phyloP scores from a whole-genome alignment of 2,888 invertebrate genomes.

The Callosobruchus maculatus region DNA sequence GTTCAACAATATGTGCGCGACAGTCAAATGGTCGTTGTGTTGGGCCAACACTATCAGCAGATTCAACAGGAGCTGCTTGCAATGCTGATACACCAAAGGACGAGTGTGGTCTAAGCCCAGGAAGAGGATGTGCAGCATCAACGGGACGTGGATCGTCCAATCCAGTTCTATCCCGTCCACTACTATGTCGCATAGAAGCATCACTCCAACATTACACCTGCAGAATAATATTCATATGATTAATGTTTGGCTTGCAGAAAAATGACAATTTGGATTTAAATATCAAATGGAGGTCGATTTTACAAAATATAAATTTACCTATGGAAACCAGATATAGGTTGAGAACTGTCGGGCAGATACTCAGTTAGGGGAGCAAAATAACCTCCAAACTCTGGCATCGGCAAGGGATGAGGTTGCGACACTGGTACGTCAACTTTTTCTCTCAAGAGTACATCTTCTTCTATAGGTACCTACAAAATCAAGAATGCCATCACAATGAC shows the following conservation, averaged over 20 bases:
- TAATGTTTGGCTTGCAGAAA: no score
- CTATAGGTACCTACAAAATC: conserved; percentile 26
- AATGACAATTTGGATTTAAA: no score
- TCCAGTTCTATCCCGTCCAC: conserved; percentile 89
- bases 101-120: conserved; percentile 90
- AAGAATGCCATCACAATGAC: no score
- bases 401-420: conserved; percentile 83
- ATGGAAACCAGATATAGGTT: conserved; percentile 93
- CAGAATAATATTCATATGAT: no score
- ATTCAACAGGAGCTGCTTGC: conserved; percentile 88
- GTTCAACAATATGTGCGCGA: conserved; percentile 79
- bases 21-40: conserved; percentile 85
- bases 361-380: conserved; percentile 96
- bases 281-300: no score
- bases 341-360: conserved; percentile 84
- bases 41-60: conserved; percentile 84
- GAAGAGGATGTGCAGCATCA: conserved; percentile 94
- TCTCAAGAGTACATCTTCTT: conserved; percentile 43
- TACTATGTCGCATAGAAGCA: conserved; percentile 93
- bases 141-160: conserved; percentile 93
- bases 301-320: conserved; percentile 58
- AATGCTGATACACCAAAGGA: conserved; percentile 89
- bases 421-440: conserved; percentile 56
- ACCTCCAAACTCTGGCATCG: conserved; percentile 99
- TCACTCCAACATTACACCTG: conserved; percentile 95